These are phyloP conservation scores for Coreoperca whiteheadi DNA, from an alignment of 2,113 vertebrate genomes.

Conservation along the genomic window DNA sequence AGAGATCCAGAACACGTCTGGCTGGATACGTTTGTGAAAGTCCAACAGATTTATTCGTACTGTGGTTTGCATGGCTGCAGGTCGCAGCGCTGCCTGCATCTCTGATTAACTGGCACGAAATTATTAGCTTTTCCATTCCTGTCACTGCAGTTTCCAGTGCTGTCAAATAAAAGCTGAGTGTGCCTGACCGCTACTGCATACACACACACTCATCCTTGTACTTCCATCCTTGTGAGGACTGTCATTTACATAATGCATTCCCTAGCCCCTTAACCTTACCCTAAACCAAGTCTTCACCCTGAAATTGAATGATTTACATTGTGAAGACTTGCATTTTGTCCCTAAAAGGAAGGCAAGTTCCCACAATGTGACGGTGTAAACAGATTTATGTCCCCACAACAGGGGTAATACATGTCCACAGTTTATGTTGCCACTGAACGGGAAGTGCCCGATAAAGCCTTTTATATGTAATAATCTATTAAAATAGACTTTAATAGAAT, in stretches of 20 bases:
- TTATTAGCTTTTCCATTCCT: conserved; percentile 4
- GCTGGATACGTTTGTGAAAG: too few species aligned
- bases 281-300: too few species aligned
- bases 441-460: background rate
- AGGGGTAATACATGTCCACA: background rate
- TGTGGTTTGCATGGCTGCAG: background rate
- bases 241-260: too few species aligned
- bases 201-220: background rate
- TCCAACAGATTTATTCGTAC: background rate
- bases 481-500: background rate
- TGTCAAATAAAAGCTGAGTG: background rate
- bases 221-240: too few species aligned
- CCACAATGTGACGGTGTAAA: too few species aligned
- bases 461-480: conserved; percentile 17
- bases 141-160: background rate
- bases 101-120: background rate
- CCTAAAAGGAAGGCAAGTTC: too few species aligned
- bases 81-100: background rate
- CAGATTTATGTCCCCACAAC: too few species aligned
- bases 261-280: too few species aligned
- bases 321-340: too few species aligned
- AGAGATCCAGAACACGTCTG: background rate
- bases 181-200: background rate
- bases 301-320: too few species aligned
- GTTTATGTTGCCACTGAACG: background rate